Base-by-base conservation (phyloP, 1,140 invertebrate genomes). In the Ridgeia piscesae region DNA sequence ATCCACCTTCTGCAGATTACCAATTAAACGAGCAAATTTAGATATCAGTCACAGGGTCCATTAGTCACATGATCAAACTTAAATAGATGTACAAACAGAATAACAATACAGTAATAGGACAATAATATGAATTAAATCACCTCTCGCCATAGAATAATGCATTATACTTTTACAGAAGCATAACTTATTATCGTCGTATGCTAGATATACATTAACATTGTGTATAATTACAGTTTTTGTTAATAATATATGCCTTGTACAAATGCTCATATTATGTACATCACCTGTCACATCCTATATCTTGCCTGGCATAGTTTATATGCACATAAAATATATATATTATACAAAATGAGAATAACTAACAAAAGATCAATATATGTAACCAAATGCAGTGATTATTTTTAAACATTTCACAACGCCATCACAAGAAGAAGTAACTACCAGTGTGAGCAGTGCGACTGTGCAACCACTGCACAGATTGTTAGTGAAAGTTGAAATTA, bases 1-100 rank as follows among this genome's bases (percentile, higher is more conserved):
- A 11, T 92, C 93, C 90, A 92, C 50, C 14, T 50, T 91, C 92
- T 93, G 88, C 33, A 90, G 14, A 77, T 77, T 17, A 77, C 58
- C 58, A 77, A 21, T 77, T 0, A 77, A 9, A 77, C 27, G 58
- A 77, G 11, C 42, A 42, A 42, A 42, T 42, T 4, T 42, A 42
- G 4, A 11, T 42, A 42, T 33, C 34, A 88, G 33, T 58, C 33
- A 34, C 58, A 77, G 2, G 27, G 27, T 77, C 11, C 27, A 77
- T 1, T 77, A 77, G 14, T 77, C 58, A 77, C 58, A 77, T 42
- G 42, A 77, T 2, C 58, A 77, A 8, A 77, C 27, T 77, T 77
- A 21, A 27, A 77, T 77, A 77, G 4, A 21, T 77, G 27, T 77
- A 21, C 58, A 77, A 21, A 50, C 8, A 77, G 58, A 77, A 77